These are phyloP conservation scores for Latheticus oryzae DNA, from an alignment of 2,888 invertebrate species.

Conservation along the genomic window DNA sequence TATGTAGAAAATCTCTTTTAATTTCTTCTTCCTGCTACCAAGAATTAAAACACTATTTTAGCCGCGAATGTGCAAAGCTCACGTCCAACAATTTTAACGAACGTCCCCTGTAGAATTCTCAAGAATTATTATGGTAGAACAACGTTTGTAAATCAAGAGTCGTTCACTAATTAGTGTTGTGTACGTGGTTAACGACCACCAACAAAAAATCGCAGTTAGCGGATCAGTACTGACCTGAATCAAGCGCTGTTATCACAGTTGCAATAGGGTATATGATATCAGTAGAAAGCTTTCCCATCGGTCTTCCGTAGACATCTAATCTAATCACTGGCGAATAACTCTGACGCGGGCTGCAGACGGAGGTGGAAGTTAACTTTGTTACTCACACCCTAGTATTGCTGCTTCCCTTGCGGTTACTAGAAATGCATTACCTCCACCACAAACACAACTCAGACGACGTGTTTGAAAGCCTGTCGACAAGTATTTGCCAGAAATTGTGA, in stretches of 20 bases:
- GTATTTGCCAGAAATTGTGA: slow-evolving; percentile 15
- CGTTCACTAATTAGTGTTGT: slow-evolving; percentile 30
- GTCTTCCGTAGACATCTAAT: slow-evolving; percentile 35
- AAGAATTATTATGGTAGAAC: slow-evolving; percentile 38
- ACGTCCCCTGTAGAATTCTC: slow-evolving; percentile 32
- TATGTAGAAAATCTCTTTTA: too few species aligned
- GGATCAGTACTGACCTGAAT: slow-evolving; percentile 23
- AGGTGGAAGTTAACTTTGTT: slow-evolving; percentile 39
- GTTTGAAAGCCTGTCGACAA: slow-evolving; percentile 36
- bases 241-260: slow-evolving; percentile 11
- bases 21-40: too few species aligned
- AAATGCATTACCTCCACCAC: slow-evolving; percentile 36
- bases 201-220: slow-evolving; percentile 21
- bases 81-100: slow-evolving; percentile 35
- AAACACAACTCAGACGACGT: slow-evolving; percentile 36
- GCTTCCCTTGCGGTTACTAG: slow-evolving; percentile 36
- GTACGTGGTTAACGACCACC: slow-evolving; percentile 28
- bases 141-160: slow-evolving; percentile 35
- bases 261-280: slow-evolving; percentile 30
- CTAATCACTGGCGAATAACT: slow-evolving; percentile 36
- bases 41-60: too few species aligned
- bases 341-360: slow-evolving; percentile 16
- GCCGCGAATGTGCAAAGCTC: slow-evolving; percentile 31
- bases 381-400: slow-evolving; percentile 33
- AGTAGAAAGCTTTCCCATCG: slow-evolving; percentile 32